Evolutionary conservation across 1,140 invertebrate genomes (phyloP).

Genomic region (honey bee (Apis mellifera)): Amel_HAv3.1 CM009933.2:241501-242000

Average conservation of each 20-base stretch:
- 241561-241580: not conserved
- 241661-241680: not conserved
- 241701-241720: not conserved
- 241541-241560: not conserved
- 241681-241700: not conserved
- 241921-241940: slow-evolving; percentile 72
- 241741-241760: not conserved
- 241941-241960: slow-evolving; percentile 73
- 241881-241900: slow-evolving; percentile 63
- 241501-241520: not conserved
- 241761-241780: not conserved
- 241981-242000: slow-evolving; percentile 26
- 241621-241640: not conserved
- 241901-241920: slow-evolving; percentile 37
- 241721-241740: not conserved
- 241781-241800: not conserved
- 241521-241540: not conserved
- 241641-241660: not conserved
- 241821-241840: not conserved
- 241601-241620: not conserved
- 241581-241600: slow-evolving; percentile 7
- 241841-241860: slow-evolving; percentile 60
- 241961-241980: slow-evolving; percentile 63
- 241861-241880: slow-evolving; percentile 77
- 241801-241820: not conserved